These are phyloP conservation scores for Gouania willdenowi DNA, from an alignment of 2,797 vertebrate genomes.

Conservation along the genomic window DNA sequence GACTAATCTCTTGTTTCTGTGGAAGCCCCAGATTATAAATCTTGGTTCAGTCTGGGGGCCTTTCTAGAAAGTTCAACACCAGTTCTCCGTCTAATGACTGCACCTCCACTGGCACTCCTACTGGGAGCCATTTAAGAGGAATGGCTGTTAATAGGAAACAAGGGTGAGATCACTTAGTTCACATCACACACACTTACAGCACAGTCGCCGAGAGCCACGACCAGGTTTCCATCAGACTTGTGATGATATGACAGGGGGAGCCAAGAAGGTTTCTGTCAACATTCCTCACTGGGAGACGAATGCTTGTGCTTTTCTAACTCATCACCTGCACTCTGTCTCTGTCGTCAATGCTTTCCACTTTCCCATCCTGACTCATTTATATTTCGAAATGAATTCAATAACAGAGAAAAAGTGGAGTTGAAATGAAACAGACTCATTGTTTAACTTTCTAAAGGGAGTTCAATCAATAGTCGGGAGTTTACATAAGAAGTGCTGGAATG, in stretches of 20 bases:
- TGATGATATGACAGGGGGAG: conserved; percentile 31
- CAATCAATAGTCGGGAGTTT: conserved; percentile 25
- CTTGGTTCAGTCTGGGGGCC: conserved; percentile 59
- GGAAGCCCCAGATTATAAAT: conserved; percentile 69
- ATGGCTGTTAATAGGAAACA: conserved; percentile 50
- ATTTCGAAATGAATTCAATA: conserved; percentile 7
- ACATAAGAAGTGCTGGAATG: conserved; percentile 17
- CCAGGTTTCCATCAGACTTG: conserved; percentile 38
- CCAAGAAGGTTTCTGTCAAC: conserved; percentile 49
- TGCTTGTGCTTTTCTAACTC: conserved; percentile 24
- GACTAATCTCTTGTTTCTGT: conserved; percentile 75
- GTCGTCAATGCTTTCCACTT: conserved; percentile 28
- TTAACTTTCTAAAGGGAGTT: conserved; percentile 13
- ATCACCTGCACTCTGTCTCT: conserved; percentile 30
- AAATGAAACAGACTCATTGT: conserved; percentile 16
- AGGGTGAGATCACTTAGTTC: conserved; percentile 60
- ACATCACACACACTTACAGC: conserved; percentile 41
- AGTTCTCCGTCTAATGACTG: conserved; percentile 42
- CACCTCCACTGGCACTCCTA: conserved; percentile 37
- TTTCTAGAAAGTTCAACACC: conserved; percentile 54
- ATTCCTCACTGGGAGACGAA: conserved; percentile 19
- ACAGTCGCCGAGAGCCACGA: conserved; percentile 23
- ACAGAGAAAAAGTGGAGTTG: conserved; percentile 30
- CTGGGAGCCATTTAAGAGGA: conserved; percentile 52
- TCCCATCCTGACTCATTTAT: conserved; percentile 20